phyloP scores from a whole-genome alignment of 2,888 invertebrate genomes.

The Drosophila aldrichi region DNA sequence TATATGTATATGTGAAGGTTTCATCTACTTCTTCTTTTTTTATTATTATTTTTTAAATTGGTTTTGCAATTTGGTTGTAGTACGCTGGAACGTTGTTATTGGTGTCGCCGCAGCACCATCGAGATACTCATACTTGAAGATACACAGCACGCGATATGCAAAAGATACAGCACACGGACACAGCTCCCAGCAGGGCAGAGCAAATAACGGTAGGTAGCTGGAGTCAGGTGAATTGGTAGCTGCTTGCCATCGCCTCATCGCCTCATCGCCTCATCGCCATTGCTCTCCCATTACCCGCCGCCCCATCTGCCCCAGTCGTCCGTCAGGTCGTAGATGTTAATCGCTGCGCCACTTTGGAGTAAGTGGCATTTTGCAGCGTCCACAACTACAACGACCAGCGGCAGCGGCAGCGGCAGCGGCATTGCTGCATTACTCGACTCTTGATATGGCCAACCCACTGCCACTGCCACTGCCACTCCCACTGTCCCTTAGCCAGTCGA shows the following conservation, averaged over 20 bases:
- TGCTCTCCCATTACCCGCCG: conserved; percentile 14
- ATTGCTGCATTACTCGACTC: conserved; percentile 44
- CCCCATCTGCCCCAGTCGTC: conserved; percentile 30
- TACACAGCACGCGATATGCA: conserved; percentile 71
- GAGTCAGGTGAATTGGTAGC: conserved; percentile 42
- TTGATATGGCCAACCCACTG: conserved; percentile 47
- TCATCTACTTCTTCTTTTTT: conserved; percentile 1
- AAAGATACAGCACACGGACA: conserved; percentile 57
- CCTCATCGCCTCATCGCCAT: not conserved
- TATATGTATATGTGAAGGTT: conserved; percentile 53
- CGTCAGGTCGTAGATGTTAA: conserved; percentile 79
- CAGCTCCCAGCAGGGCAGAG: conserved; percentile 31
- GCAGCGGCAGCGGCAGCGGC: conserved; percentile 15
- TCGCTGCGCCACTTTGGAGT: conserved; percentile 79
- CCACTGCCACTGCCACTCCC: not conserved
- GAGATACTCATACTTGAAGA: conserved; percentile 75
- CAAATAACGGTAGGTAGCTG: conserved; percentile 68
- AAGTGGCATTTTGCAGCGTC: conserved; percentile 77
- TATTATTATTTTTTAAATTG: conserved; percentile 59
- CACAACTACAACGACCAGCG: conserved; percentile 44
- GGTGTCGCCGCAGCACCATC: conserved; percentile 51
- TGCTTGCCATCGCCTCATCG: conserved; percentile 34
- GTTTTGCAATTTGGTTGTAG: conserved; percentile 65
- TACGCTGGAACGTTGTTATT: conserved; percentile 31
- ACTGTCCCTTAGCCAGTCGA: conserved; percentile 37